Base-by-base conservation (phyloP, 2,797 vertebrate species). In the Tarsius wallacei region DNA sequence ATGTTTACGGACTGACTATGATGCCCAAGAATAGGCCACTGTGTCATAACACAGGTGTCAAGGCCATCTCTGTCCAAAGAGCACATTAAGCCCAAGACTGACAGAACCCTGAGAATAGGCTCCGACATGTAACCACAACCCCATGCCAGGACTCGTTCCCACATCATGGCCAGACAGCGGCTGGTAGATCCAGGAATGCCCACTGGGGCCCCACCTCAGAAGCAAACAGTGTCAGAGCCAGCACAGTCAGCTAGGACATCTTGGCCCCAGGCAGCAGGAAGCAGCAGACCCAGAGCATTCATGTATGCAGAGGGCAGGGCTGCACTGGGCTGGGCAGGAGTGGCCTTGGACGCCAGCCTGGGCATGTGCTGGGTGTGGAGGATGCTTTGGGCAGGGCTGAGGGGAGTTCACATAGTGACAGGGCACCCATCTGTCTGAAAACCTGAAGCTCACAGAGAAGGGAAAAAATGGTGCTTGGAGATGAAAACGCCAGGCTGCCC, bases 231-330 rank as follows among this genome's bases (percentile, higher is more conserved):
- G 31, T 73, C 5, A 0, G 61, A n/a, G 84, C 16, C n/a, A 14
- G 47, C 28, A 8, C 64, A 28, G 13, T 13, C n/a, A 74, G 53
- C 19, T 28, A 83, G 42, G 49, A 47, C 13, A 11, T 16, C n/a
- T 64, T 2, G 12, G 28, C 21, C 24, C 63, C 51, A 16, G 49
- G 87, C 49, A 68, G 53, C 61, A 53, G 77, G 47, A 85, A 55
- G 47, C 70, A 59, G 55, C 36, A 12, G 66, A 47, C 57, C 74
- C 26, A 53, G 31, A 7, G 15, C 21, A 4, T 1, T 11, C 49
- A 0, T 1, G 0, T 13, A 24, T 1, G n/a, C 3, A 0, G 31
- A 47, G 28, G 78, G 19, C 28, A 36, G 77, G 70, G 6, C 49
- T 33, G 26, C n/a, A 22, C 36, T 9, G 42, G 68, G 63, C 42